These are phyloP conservation scores for Agriotes lineatus DNA, from an alignment of 2,888 invertebrate genomes.

Conservation along the genomic window DNA sequence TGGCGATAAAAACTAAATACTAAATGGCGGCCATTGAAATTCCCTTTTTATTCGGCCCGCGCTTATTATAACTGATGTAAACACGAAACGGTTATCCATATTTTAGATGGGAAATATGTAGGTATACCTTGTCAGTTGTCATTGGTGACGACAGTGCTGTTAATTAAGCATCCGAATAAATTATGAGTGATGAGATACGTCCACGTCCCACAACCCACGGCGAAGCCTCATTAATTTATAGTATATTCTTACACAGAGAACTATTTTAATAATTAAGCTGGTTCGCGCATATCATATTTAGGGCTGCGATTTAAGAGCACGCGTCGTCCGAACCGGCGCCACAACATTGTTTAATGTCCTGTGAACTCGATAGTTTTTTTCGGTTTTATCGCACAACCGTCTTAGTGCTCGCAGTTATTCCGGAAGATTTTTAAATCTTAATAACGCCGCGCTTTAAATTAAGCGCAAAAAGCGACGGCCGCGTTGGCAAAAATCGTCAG, in stretches of 20 bases:
- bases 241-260: constrained; percentile 7
- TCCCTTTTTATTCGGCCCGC: constrained; percentile 12
- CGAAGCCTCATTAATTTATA: constrained; percentile 17
- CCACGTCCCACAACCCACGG: constrained; percentile 10
- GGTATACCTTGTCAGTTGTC: constrained; percentile 24
- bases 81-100: constrained; percentile 22
- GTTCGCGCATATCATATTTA: neutral
- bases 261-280: constrained; percentile 33
- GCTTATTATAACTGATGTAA: constrained; percentile 26
- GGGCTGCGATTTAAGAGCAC: constrained; percentile 1
- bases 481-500: neutral
- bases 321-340: constrained; percentile 49
- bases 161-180: constrained; percentile 33
- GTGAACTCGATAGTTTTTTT: constrained; percentile 51
- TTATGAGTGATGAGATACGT: constrained; percentile 26
- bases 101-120: constrained; percentile 18
- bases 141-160: constrained; percentile 25
- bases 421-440: constrained; percentile 49
- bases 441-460: constrained; percentile 32
- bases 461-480: constrained; percentile 14
- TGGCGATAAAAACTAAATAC: constrained; percentile 38
- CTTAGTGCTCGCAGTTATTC: constrained; percentile 25
- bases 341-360: constrained; percentile 52
- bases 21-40: constrained; percentile 33
- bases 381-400: constrained; percentile 45